Percentiles rank a stretch among this genome's conserved stretches.
phyloP scores from a whole-genome alignment of 2,888 invertebrate genomes.

The Drosophila pullipes region DNA sequence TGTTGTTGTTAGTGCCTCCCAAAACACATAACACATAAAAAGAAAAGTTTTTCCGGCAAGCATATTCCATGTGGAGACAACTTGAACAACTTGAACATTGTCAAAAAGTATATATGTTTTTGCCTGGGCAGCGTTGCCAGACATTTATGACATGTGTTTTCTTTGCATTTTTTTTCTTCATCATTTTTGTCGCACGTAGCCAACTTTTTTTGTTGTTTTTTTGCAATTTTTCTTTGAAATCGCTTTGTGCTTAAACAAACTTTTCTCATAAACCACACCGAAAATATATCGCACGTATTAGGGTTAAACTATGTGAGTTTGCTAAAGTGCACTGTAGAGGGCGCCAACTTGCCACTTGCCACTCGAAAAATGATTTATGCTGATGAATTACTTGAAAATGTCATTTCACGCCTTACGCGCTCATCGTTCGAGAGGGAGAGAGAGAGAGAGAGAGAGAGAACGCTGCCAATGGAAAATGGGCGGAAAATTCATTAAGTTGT shows the following conservation, averaged over 20 bases:
- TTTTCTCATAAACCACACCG: constrained; percentile 70
- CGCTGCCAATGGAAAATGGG: constrained; percentile 23
- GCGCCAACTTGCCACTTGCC: constrained; percentile 42
- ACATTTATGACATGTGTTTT: constrained; percentile 45
- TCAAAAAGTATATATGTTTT: constrained; percentile 47
- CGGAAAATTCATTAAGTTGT: constrained; percentile 77
- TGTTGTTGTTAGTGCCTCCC: constrained; percentile 26
- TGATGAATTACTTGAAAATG: constrained; percentile 62
- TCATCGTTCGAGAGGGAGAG: background rate
- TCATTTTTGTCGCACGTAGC: constrained; percentile 59
- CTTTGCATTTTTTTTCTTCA: background rate
- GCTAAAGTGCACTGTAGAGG: constrained; percentile 25
- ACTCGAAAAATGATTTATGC: constrained; percentile 55
- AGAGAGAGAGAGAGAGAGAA: background rate
- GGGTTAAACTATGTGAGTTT: constrained; percentile 46
- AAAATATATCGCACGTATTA: constrained; percentile 54
- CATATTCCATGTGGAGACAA: constrained; percentile 32
- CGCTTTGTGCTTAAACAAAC: constrained; percentile 38
- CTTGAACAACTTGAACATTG: constrained; percentile 66
- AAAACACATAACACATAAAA: constrained; percentile 52
- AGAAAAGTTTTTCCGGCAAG: constrained; percentile 51
- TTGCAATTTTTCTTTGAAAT: constrained; percentile 6
- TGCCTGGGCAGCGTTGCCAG: constrained; percentile 50
- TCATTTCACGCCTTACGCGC: constrained; percentile 42
- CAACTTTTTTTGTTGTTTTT: constrained; percentile 40